phyloP scores from a whole-genome alignment of 1,140 invertebrate species.

The Panagrolaimus sp. region DNA sequence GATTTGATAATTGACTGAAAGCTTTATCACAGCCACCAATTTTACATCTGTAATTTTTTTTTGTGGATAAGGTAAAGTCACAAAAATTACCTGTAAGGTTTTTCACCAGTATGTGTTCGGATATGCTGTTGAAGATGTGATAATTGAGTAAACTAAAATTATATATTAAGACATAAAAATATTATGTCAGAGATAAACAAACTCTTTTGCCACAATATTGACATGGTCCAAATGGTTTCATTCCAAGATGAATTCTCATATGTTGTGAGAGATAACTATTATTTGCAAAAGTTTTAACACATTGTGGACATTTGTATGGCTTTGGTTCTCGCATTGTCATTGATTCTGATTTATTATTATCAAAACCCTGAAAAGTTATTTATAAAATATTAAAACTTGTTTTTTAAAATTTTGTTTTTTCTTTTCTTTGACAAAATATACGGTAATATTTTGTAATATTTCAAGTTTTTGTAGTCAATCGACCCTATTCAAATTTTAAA shows the following conservation, averaged over 20 bases:
- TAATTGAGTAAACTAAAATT: slow-evolving; percentile 85
- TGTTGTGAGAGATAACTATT: slow-evolving; percentile 98
- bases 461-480: no score
- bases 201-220: slow-evolving; percentile 59
- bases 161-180: no score
- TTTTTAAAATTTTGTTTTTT: no score
- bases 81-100: slow-evolving; percentile 43
- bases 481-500: no score
- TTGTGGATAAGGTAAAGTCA: no score
- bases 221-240: slow-evolving; percentile 71
- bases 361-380: slow-evolving; percentile 15
- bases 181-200: slow-evolving; percentile 18
- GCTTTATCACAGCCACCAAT: slow-evolving; percentile 96
- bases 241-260: slow-evolving; percentile 92
- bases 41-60: slow-evolving; percentile 79
- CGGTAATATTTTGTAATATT: no score
- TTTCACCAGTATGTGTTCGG: slow-evolving; percentile 78
- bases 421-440: no score
- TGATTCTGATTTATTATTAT: slow-evolving; percentile 22
- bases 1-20: slow-evolving; percentile 94
- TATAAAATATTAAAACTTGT: no score
- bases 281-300: slow-evolving; percentile 90
- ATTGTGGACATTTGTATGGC: slow-evolving; percentile 97
- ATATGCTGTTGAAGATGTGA: slow-evolving; percentile 98
- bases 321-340: slow-evolving; percentile 81